These are phyloP conservation scores for Drosophila arizonae DNA, from an alignment of 1,140 invertebrate species.

Conservation along the genomic window DNA sequence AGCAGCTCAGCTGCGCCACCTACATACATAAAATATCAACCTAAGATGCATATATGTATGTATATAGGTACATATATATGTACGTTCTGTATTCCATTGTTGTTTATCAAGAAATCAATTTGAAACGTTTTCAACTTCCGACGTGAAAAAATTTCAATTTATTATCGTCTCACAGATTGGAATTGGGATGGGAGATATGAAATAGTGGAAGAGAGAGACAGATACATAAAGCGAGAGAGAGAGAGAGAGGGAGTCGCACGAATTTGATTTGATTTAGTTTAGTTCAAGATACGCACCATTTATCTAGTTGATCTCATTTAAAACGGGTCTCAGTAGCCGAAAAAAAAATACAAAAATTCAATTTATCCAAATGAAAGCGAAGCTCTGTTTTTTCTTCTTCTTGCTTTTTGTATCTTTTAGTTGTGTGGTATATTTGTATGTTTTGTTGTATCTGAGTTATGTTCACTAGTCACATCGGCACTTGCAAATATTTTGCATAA, in stretches of 20 bases:
- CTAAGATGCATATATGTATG: not conserved
- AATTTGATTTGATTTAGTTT: constrained; percentile 20
- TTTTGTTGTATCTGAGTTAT: constrained; percentile 22
- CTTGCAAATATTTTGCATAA: constrained; percentile 56
- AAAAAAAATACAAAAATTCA: constrained; percentile 36
- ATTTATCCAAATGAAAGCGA: constrained; percentile 71
- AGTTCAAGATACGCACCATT: constrained; percentile 73
- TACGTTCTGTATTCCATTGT: constrained; percentile 1
- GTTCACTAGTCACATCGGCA: constrained; percentile 52
- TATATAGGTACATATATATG: not conserved
- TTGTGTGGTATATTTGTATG: constrained; percentile 15
- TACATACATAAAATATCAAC: not conserved
- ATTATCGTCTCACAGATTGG: constrained; percentile 22
- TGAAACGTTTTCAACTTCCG: constrained; percentile 31
- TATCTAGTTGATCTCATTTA: constrained; percentile 79
- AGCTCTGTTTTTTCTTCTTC: constrained; percentile 11
- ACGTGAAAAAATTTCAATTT: constrained; percentile 42
- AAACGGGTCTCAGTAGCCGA: constrained; percentile 61
- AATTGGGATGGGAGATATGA: not conserved
- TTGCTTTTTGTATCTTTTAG: constrained; percentile 1
- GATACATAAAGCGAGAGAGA: not conserved
- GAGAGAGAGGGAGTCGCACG: not conserved
- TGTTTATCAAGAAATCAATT: constrained; percentile 35
- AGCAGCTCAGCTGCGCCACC: not conserved
- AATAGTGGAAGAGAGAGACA: not conserved